phyloP scores from a whole-genome alignment of 2,797 vertebrate genomes.

The Lagocephalus sceleratus region DNA sequence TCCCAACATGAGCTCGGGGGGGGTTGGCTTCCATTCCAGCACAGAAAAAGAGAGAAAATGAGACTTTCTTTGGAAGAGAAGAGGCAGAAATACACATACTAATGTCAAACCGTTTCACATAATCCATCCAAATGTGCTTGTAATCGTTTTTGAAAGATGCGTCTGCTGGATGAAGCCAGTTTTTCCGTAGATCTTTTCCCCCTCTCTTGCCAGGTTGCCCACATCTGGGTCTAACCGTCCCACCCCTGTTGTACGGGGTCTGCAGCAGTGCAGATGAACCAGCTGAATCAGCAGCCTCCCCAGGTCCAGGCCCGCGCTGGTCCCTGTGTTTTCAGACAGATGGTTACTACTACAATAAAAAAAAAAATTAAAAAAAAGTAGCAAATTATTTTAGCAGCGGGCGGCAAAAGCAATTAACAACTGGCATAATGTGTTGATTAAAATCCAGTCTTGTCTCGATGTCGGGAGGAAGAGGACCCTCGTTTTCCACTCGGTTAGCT shows the following conservation, averaged over 20 bases:
- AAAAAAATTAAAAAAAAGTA: conserved; percentile 65
- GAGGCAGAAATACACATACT: too few species aligned
- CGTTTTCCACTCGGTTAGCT: conserved; percentile 65
- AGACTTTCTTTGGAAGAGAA: too few species aligned
- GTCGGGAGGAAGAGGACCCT: conserved; percentile 62
- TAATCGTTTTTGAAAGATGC: too few species aligned
- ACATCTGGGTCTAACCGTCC: too few species aligned
- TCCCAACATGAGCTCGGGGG: too few species aligned
- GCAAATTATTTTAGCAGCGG: conserved; percentile 83
- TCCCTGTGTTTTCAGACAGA: conserved; percentile 80
- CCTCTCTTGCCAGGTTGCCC: too few species aligned
- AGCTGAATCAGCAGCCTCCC: conserved; percentile 72
- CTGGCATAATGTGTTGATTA: conserved; percentile 87
- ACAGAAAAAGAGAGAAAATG: too few species aligned
- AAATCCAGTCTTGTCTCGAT: conserved; percentile 76
- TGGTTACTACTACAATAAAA: conserved; percentile 76
- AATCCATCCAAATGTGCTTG: too few species aligned
- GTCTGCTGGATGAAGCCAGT: too few species aligned
- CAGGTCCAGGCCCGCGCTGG: conserved; percentile 69
- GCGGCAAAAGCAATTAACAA: conserved; percentile 83
- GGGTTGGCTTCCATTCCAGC: too few species aligned
- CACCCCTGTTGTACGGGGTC: conserved; percentile 31
- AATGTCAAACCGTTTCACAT: too few species aligned
- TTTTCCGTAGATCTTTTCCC: too few species aligned
- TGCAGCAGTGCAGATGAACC: conserved; percentile 72